These are phyloP conservation scores for Agrilus cyanescens DNA, from an alignment of 2,888 invertebrate species.

Conservation along the genomic window DNA sequence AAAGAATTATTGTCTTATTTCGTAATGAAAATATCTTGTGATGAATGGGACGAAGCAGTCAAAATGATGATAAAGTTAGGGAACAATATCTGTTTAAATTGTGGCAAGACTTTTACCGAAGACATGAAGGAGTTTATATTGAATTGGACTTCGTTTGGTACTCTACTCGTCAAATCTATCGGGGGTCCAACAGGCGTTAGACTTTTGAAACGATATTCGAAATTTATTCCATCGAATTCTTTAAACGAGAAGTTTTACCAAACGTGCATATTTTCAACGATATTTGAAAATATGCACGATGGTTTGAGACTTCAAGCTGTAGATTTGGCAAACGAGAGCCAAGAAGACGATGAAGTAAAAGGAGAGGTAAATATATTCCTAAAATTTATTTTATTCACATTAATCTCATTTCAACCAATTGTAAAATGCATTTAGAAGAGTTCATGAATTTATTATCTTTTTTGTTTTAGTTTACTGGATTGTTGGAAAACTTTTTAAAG, in stretches of 20 bases:
- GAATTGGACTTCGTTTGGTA: conserved; percentile 49
- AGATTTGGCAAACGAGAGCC: conserved; percentile 9
- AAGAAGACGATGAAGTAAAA: conserved; percentile 8
- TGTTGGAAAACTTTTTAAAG: conserved; percentile 23
- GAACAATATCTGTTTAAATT: conserved; percentile 49
- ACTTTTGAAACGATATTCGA: conserved; percentile 44
- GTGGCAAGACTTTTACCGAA: conserved; percentile 38
- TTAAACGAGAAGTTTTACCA: conserved; percentile 51
- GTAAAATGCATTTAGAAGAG: too few relatives aligned
- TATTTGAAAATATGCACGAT: conserved; percentile 30
- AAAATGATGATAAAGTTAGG: conserved; percentile 44
- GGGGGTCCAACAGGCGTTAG: conserved; percentile 46
- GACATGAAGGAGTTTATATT: conserved; percentile 39
- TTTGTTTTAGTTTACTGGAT: conserved; percentile 25
- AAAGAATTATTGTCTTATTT: conserved; percentile 42
- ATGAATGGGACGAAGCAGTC: conserved; percentile 47
- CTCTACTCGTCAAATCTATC: conserved; percentile 47
- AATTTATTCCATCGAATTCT: conserved; percentile 43
- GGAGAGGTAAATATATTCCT: conserved; percentile 6
- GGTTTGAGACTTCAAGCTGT: conserved; percentile 7
- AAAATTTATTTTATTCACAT: too few relatives aligned
- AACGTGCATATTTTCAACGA: conserved; percentile 39
- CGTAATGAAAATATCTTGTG: conserved; percentile 42
- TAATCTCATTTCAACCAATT: too few relatives aligned
- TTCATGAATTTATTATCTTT: too few relatives aligned